Percentiles rank a stretch among this genome's conserved stretches.
Evolutionary conservation across 1,140 invertebrate genomes (phyloP).

Genomic region (Drosophila sp.): DNA sequence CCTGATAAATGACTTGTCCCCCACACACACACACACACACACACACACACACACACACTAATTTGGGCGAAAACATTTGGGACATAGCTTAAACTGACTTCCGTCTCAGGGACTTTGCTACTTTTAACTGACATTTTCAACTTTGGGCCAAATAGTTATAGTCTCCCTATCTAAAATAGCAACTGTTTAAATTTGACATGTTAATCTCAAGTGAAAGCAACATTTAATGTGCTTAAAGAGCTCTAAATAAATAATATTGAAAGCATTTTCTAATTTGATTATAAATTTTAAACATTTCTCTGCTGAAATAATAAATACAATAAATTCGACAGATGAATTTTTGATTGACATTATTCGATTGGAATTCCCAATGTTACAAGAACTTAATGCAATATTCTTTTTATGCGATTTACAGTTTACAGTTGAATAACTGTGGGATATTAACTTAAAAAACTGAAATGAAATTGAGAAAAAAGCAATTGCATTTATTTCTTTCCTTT

Average conservation of each 20-base stretch:
- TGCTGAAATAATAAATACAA: slow-evolving; percentile 15
- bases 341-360: slow-evolving; percentile 27
- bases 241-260: neutral
- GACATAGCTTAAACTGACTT: slow-evolving; percentile 21
- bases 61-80: slow-evolving; percentile 20
- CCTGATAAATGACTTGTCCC: slow-evolving; percentile 43
- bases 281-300: neutral
- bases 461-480: too few relatives aligned
- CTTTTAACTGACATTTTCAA: slow-evolving; percentile 5
- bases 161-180: neutral
- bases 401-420: neutral
- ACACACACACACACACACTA: slow-evolving; percentile 21
- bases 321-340: neutral
- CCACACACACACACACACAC: slow-evolving; percentile 16
- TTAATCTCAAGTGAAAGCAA: neutral
- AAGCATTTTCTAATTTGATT: neutral
- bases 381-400: neutral
- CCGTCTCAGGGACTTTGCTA: neutral
- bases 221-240: neutral
- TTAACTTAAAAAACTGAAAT: neutral
- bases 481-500: too few relatives aligned
- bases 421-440: slow-evolving; percentile 4
- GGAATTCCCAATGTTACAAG: neutral
- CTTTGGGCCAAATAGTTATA: slow-evolving; percentile 1
- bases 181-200: too few relatives aligned